Conservation (phyloP, 2,113 vertebrate genomes). For the Oryzias javanicus region DNA sequence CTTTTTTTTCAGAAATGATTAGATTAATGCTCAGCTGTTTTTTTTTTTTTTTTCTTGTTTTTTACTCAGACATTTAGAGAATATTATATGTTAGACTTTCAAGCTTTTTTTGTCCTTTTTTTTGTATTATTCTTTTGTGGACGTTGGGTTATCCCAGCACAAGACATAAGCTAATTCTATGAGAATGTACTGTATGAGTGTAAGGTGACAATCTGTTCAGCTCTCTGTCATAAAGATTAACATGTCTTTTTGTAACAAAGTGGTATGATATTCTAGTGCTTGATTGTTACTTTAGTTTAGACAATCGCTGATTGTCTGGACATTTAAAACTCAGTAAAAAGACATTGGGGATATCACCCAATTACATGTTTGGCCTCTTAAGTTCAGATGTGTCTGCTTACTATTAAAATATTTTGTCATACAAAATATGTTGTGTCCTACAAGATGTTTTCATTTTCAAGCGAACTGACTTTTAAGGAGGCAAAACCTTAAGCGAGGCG, state of each 20-base stretch:
- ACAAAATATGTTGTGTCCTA: slow-evolving; percentile 69
- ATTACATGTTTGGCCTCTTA: slow-evolving; percentile 53
- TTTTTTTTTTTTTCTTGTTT: slow-evolving; percentile 13
- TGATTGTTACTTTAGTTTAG: slow-evolving; percentile 13
- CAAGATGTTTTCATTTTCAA: slow-evolving; percentile 35
- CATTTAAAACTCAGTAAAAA: slow-evolving; percentile 56
- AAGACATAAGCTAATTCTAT: slow-evolving; percentile 72
- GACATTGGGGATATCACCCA: slow-evolving; percentile 42
- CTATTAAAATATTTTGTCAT: slow-evolving; percentile 67
- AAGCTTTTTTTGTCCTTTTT: slow-evolving; percentile 31
- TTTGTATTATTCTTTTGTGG: slow-evolving; percentile 53
- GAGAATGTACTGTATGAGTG: slow-evolving; percentile 76
- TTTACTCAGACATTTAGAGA: slow-evolving; percentile 35
- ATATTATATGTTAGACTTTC: slow-evolving; percentile 46
- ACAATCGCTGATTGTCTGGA: slow-evolving; percentile 51
- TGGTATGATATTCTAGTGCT: slow-evolving; percentile 57
- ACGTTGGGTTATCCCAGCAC: slow-evolving; percentile 63
- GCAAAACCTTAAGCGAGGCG: slow-evolving; percentile 18
- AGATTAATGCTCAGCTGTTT: slow-evolving; percentile 12
- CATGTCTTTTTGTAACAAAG: slow-evolving; percentile 67
- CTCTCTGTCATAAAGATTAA: slow-evolving; percentile 63
- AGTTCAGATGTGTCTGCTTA: slow-evolving; percentile 66
- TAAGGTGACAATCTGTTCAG: slow-evolving; percentile 71
- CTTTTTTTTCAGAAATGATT: slow-evolving; percentile 33
- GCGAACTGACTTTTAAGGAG: not conserved